Conservation (phyloP, 1,140 invertebrate genomes). For the Hormaphis cornu region DNA sequence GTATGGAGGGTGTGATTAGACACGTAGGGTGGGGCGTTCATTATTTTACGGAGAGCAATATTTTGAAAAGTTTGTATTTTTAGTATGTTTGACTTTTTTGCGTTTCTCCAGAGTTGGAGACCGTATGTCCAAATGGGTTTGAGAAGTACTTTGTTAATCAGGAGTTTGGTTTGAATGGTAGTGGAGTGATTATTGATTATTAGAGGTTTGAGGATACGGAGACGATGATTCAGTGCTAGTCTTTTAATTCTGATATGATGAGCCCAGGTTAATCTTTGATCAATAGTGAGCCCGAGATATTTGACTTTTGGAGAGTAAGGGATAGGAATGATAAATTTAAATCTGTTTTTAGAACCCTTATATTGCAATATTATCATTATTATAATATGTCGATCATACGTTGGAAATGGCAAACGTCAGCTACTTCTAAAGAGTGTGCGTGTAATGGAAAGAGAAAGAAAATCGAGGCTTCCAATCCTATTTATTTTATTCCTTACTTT, state of each 20-base stretch:
- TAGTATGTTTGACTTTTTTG: not conserved
- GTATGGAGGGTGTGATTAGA: not conserved
- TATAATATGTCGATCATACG: no score
- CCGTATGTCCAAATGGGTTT: not conserved
- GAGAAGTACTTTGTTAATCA: not conserved
- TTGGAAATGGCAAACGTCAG: no score
- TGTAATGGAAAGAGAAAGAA: no score
- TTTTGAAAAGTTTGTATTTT: not conserved
- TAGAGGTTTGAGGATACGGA: not conserved
- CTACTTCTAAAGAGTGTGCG: no score
- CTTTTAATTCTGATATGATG: constrained; percentile 4
- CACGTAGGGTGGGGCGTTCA: no score
- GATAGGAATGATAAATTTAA: no score
- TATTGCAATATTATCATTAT: no score
- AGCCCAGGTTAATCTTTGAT: not conserved
- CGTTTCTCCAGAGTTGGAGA: no score
- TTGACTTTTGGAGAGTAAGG: not conserved
- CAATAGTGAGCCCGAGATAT: not conserved
- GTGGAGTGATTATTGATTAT: not conserved
- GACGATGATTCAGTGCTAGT: not conserved
- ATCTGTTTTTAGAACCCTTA: no score
- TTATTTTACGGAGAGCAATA: not conserved
- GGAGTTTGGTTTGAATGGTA: not conserved
- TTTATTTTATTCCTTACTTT: no score
- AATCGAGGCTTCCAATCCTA: no score